Evolutionary conservation across 1,140 invertebrate species (phyloP), one percentile per base, ranked within the genome.

Genomic region (Palaemon carinicauda): DNA sequence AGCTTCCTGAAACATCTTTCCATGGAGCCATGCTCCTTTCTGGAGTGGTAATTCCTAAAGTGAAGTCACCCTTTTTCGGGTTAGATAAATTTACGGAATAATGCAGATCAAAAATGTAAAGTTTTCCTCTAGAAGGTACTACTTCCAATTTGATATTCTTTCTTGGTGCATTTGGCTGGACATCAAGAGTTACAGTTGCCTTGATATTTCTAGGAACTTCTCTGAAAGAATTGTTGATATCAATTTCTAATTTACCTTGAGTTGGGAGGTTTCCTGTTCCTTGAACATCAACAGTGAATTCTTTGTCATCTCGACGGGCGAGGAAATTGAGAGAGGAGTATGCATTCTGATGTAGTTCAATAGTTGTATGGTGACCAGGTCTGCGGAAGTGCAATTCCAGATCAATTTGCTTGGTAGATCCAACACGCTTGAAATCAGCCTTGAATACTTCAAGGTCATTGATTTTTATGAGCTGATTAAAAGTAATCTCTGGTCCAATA

Each of bases 1-100:
- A 89, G 17, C 50, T 84, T 27, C 88, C 85, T 5, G 88, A 80
- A n/a, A 89, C 52, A 74, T 87, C 29, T 60, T 82, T 71, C 88
- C 84, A 89, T n/a, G 54, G 80, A 21, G 80, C 60, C 4, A 50
- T 33, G n/a, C 19, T n/a, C 1, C 50, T 69, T 24, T 80, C 41
- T 19, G 85, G 85, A 3, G 81, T 84, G 17, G 77, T 81, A 41
- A 87, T 84, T 9, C 51, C 60, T 21, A 87, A 51, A 12, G 56
- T 33, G 52, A 84, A 89, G 17, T 89, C 82, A 24, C 88, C 88
- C 5, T 29, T 9, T n/a, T 29, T 3, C 0, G 71, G 53, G 54
- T 82, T 56, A 0, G 54, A 7, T 3, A 81, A 69, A 33, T 79
- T 33, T 19, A 80, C 74, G 54, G 65, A 65, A 80, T 87, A 89